These are phyloP conservation scores for Austrolebias charrua DNA, from an alignment of 2,797 vertebrate genomes.

Conservation along the genomic window DNA sequence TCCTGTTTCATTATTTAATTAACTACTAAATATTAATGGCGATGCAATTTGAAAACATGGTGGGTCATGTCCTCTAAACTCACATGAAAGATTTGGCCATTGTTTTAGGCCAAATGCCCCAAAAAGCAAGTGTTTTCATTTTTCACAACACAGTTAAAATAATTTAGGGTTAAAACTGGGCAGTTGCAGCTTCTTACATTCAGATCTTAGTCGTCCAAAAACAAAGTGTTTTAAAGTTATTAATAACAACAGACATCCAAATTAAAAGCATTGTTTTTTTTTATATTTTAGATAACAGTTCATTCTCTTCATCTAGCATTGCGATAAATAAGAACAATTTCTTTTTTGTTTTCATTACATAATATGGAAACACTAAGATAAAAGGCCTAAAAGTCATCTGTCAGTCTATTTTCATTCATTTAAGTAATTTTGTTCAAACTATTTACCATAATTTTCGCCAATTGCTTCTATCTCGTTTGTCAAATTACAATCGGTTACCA, in stretches of 20 bases:
- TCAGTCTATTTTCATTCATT: slow-evolving; percentile 34
- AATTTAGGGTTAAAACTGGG: too few relatives aligned
- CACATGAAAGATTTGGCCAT: too few relatives aligned
- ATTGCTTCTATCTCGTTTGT: slow-evolving; percentile 42
- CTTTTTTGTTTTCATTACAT: slow-evolving; percentile 9
- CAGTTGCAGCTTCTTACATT: not conserved
- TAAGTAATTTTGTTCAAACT: slow-evolving; percentile 40
- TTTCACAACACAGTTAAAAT: too few relatives aligned
- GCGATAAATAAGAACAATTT: slow-evolving; percentile 6
- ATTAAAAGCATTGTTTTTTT: too few relatives aligned
- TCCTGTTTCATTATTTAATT: too few relatives aligned
- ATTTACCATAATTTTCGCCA: slow-evolving; percentile 41
- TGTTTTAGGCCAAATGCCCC: too few relatives aligned
- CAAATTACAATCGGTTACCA: slow-evolving; percentile 57
- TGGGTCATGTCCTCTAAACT: too few relatives aligned
- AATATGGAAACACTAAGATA: slow-evolving; percentile 15
- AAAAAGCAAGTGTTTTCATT: too few relatives aligned
- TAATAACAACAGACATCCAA: not conserved
- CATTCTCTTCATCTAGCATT: not conserved
- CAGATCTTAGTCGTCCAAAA: not conserved
- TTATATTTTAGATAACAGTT: too few relatives aligned
- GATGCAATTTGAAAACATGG: too few relatives aligned
- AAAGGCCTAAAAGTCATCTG: slow-evolving; percentile 29
- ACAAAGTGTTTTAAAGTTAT: too few relatives aligned
- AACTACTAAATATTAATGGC: too few relatives aligned